Evolutionary conservation across 2,113 vertebrate genomes (phyloP).

Genomic region (Petaurus breviceps): DNA sequence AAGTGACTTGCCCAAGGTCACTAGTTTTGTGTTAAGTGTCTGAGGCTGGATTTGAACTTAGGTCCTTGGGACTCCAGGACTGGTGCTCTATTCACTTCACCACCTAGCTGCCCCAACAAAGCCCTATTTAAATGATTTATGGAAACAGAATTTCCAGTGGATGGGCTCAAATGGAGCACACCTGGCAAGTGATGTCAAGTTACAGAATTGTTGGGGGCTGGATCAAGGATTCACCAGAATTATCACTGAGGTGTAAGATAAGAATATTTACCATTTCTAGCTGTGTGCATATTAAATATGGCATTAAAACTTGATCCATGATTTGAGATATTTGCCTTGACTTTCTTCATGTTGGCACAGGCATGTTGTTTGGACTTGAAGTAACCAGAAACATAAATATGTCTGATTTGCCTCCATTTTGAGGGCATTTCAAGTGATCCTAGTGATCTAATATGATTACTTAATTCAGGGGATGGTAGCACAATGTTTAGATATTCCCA

Average conservation of each 20-base stretch:
- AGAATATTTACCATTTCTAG: not conserved
- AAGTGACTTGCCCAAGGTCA: no score
- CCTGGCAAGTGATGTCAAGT: not conserved
- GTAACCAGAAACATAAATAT: not conserved
- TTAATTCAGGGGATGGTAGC: not conserved
- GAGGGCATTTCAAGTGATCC: not conserved
- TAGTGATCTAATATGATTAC: not conserved
- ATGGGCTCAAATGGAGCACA: not conserved
- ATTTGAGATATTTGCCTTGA: not conserved
- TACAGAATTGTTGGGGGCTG: not conserved
- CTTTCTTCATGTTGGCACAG: not conserved
- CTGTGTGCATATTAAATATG: not conserved
- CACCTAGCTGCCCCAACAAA: no score
- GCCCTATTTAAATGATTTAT: not conserved
- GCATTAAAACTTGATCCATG: not conserved
- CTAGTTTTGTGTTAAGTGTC: no score
- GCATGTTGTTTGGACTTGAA: not conserved
- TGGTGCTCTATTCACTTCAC: no score
- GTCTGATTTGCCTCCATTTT: not conserved
- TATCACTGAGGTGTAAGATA: not conserved
- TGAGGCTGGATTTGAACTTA: no score
- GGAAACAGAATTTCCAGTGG: not conserved
- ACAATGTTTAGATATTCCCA: not conserved
- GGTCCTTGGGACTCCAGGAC: no score
- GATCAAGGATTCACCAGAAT: not conserved